Percentiles rank a stretch among this genome's conserved stretches.
Evolutionary conservation across 2,797 vertebrate species (phyloP).

Genomic region (Poecile montanus): DNA sequence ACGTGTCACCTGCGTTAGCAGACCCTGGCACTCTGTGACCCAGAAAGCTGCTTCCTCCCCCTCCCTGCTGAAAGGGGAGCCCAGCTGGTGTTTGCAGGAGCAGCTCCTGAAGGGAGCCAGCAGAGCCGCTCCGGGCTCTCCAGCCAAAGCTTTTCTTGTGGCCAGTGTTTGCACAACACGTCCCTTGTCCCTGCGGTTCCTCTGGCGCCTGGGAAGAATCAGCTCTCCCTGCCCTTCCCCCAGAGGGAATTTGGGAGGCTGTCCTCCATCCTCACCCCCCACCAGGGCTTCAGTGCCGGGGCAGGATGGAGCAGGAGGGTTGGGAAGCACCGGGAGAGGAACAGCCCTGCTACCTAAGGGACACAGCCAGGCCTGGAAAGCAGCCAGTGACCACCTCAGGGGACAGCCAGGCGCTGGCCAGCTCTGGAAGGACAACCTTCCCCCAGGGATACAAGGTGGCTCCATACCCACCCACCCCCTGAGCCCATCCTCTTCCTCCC

Average conservation of each 20-base stretch:
- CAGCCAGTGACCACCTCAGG: neutral
- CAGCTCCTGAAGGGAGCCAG: neutral
- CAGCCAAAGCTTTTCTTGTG: neutral
- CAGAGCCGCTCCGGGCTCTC: neutral
- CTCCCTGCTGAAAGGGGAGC: neutral
- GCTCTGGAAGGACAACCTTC: neutral
- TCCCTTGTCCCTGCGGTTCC: neutral
- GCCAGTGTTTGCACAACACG: neutral
- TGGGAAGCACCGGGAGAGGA: neutral
- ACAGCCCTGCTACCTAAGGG: neutral
- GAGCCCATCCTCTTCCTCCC: neutral
- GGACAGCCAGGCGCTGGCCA: neutral
- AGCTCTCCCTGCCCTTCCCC: neutral
- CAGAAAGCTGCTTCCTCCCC: conserved; percentile 14
- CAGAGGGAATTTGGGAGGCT: neutral
- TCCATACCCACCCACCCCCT: fast-evolving
- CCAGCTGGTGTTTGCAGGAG: conserved; percentile 8
- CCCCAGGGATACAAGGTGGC: neutral
- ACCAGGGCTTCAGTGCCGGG: neutral
- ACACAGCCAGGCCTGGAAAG: neutral
- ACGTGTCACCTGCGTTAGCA: neutral
- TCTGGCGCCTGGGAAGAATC: neutral
- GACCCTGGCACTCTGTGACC: neutral
- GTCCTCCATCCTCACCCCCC: neutral
- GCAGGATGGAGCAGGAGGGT: neutral